Evolutionary conservation across 2,888 invertebrate species (phyloP), one percentile per base, ranked within the genome.

Genomic region (Euclidia mi): DNA sequence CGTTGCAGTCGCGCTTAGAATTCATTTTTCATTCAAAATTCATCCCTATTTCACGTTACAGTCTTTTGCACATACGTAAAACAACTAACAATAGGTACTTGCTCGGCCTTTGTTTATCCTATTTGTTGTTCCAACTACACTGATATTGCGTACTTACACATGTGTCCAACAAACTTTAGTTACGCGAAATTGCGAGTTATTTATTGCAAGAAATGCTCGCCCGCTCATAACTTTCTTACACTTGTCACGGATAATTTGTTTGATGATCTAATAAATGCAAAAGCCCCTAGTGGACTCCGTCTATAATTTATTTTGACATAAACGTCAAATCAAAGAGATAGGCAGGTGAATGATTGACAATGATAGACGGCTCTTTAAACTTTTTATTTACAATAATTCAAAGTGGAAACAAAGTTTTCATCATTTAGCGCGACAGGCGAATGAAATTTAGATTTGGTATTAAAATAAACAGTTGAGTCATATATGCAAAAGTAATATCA

Each of bases 1-100:
- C 82, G 80, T 77, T 78, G 81, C 56, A 77, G 79, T 90, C 90
- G 87, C 90, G 89, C 84, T 85, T 83, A 78, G 92, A 91, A 92
- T 92, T 91, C 90, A 90, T 90, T 92, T n/a, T n/a, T n/a, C n/a
- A n/a, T n/a, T n/a, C n/a, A n/a, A n/a, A n/a, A n/a, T n/a, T n/a
- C n/a, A 89, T 89, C 79, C 81, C 79, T 82, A 84, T 84, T 91
- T 85, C 80, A 82, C 81, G 82, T 84, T 78, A 79, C 82, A 85
- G 78, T 84, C 82, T 85, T 85, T 81, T 81, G 75, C 82, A 83
- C 82, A 68, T 76, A 84, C 72, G 78, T 84, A 87, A 84, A 87
- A 88, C 81, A 87, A 84, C 82, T 79, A 77, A 77, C 76, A 67
- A 78, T 76, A 82, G 79, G 80, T 83, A 77, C 77, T 79, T 83